Conservation (phyloP, 2,113 vertebrate species). For the Hemicordylus capensis region DNA sequence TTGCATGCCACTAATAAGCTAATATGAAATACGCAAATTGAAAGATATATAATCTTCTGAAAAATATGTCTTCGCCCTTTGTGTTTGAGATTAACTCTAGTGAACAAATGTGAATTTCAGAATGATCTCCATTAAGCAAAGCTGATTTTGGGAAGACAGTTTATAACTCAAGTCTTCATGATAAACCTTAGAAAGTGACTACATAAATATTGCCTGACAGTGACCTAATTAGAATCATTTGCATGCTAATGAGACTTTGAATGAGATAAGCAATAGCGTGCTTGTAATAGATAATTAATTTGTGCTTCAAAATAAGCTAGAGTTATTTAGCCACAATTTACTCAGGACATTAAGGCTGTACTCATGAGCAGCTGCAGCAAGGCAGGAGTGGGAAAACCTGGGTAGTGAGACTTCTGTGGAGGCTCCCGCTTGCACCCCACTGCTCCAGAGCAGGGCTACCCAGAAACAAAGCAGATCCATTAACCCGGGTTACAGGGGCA, state of each 20-base stretch:
- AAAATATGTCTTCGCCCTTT: constrained; percentile 40
- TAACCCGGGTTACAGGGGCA: too few species aligned
- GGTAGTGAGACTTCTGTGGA: too few species aligned
- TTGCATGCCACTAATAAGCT: constrained; percentile 27
- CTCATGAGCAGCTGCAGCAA: too few species aligned
- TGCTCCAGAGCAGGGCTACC: too few species aligned
- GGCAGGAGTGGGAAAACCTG: too few species aligned
- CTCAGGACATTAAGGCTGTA: too few species aligned
- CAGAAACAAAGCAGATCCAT: too few species aligned
- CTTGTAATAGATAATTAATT: constrained; percentile 83
- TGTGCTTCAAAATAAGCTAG: constrained; percentile 79
- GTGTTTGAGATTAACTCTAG: constrained; percentile 60
- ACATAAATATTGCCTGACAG: constrained; percentile 78
- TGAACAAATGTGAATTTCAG: constrained; percentile 69
- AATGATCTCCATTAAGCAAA: constrained; percentile 78
- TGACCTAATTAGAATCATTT: constrained; percentile 84
- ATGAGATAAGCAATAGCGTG: constrained; percentile 76
- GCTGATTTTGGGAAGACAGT: constrained; percentile 63
- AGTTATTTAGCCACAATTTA: constrained; percentile 76
- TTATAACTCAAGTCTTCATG: constrained; percentile 64
- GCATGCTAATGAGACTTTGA: constrained; percentile 81
- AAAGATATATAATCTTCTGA: constrained; percentile 41
- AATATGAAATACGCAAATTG: constrained; percentile 21
- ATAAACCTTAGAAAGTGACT: constrained; percentile 71
- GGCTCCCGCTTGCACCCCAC: too few species aligned